These are phyloP conservation scores for Eulemur coronatus DNA, from an alignment of 2,797 vertebrate genomes.

Conservation along the genomic window DNA sequence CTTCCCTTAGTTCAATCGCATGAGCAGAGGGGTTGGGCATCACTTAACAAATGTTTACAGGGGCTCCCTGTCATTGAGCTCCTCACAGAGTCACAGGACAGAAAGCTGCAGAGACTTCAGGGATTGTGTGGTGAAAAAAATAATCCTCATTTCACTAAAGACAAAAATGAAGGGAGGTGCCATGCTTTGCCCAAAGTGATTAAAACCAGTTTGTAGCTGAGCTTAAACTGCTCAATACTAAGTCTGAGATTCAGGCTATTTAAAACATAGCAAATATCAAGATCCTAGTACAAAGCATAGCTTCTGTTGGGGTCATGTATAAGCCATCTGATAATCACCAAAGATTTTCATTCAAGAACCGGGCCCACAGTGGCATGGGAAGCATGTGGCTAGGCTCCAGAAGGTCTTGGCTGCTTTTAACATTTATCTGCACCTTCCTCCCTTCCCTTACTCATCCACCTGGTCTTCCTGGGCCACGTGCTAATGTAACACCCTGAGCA, in stretches of 20 bases:
- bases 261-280: not conserved
- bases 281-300: not conserved
- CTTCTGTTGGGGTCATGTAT: not conserved
- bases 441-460: not conserved
- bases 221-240: not conserved
- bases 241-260: not conserved
- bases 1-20: not conserved
- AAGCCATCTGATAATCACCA: not conserved
- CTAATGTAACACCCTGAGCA: not conserved
- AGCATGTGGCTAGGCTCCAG: not conserved
- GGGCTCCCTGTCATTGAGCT: not conserved
- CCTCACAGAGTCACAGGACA: not conserved
- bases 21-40: too few relatives aligned
- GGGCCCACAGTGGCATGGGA: not conserved
- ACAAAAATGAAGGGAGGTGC: not conserved
- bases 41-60: not conserved
- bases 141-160: not conserved
- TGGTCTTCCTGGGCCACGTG: not conserved
- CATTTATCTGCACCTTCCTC: not conserved
- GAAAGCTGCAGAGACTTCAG: not conserved
- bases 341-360: not conserved
- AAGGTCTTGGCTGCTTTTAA: not conserved
- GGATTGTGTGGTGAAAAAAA: rapidly evolving
- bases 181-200: not conserved
- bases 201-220: not conserved